Percentiles rank a stretch among this genome's conserved stretches.
Conservation (phyloP, 2,113 vertebrate genomes). For the Bufo gargarizans region DNA sequence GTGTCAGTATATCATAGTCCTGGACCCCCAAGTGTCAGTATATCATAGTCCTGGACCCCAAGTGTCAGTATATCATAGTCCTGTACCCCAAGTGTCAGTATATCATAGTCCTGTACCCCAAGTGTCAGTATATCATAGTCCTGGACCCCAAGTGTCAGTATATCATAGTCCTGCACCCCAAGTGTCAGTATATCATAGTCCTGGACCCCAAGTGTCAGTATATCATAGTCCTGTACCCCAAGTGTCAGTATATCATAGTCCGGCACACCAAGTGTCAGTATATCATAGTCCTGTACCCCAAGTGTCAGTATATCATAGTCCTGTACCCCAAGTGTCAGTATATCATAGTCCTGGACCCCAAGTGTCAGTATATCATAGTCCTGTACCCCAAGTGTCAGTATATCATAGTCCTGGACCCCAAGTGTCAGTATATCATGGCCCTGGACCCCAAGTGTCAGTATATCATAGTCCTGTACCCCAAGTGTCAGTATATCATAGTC, state of each 20-base stretch:
- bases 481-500: not conserved
- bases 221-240: not conserved
- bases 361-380: not conserved
- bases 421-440: not conserved
- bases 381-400: not conserved
- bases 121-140: not conserved
- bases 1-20: not conserved
- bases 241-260: not conserved
- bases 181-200: not conserved
- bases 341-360: not conserved
- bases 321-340: not conserved
- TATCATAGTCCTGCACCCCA: not conserved
- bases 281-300: not conserved
- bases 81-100: not conserved
- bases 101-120: not conserved
- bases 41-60: not conserved
- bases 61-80: not conserved
- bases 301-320: not conserved
- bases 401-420: not conserved
- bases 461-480: not conserved
- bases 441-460: not conserved
- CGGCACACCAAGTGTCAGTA: not conserved
- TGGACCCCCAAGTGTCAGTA: not conserved
- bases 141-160: not conserved
- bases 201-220: not conserved